These are phyloP conservation scores for Eupithecia subfuscata DNA, from an alignment of 2,888 invertebrate species.

Conservation along the genomic window DNA sequence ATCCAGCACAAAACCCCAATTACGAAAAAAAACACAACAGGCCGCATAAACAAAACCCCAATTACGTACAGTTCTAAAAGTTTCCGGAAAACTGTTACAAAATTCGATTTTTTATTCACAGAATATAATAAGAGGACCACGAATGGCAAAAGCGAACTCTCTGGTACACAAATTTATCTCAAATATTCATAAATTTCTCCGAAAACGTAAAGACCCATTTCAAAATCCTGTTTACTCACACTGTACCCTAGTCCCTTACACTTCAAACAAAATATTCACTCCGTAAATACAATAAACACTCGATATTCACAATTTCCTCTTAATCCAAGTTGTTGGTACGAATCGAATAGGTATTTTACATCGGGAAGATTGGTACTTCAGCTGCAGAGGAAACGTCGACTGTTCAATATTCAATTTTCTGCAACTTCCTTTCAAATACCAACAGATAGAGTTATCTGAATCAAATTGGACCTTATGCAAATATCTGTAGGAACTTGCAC, in stretches of 20 bases:
- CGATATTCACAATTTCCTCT: constrained; percentile 37
- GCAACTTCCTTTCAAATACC: constrained; percentile 29
- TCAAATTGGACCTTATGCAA: constrained; percentile 27
- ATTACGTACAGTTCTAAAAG: not conserved
- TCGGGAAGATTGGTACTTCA: constrained; percentile 30
- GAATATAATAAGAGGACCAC: not conserved
- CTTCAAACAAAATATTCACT: constrained; percentile 16
- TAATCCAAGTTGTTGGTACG: constrained; percentile 26
- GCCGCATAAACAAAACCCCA: not conserved
- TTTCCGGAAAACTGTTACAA: not conserved
- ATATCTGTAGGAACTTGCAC: constrained; percentile 22
- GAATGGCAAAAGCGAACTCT: not conserved
- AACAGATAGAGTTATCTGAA: constrained; percentile 20
- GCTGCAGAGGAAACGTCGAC: constrained; percentile 12
- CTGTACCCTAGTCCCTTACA: not conserved
- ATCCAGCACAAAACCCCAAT: not conserved
- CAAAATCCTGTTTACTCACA: not conserved
- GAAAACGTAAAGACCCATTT: not conserved
- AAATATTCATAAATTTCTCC: not conserved
- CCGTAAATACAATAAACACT: constrained; percentile 21
- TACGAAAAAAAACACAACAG: not conserved
- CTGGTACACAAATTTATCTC: not conserved
- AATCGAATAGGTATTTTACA: constrained; percentile 38
- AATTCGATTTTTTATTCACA: not conserved
- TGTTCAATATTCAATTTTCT: constrained; percentile 40